Evolutionary conservation across 2,888 invertebrate species (phyloP).

Genomic region (Caenorhabditis imperialis): DNA sequence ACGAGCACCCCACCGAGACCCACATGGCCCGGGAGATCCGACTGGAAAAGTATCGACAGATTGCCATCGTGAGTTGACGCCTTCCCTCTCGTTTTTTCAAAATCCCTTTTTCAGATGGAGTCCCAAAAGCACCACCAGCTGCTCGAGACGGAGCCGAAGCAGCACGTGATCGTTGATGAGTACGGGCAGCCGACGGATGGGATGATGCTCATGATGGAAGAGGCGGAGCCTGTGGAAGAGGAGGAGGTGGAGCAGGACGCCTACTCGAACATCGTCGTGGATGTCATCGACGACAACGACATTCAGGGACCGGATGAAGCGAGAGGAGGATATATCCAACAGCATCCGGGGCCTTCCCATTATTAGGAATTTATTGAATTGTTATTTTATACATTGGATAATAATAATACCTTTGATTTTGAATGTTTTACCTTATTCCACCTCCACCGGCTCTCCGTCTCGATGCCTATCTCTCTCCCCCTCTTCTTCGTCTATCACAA

Average conservation of each 20-base stretch:
- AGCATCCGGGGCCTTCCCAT: slow-evolving; percentile 7
- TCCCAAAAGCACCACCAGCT: background rate
- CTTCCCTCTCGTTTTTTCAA: background rate
- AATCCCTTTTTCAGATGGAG: background rate
- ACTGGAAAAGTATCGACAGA: slow-evolving; percentile 6
- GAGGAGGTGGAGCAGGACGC: slow-evolving; percentile 13
- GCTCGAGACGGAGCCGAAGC: background rate
- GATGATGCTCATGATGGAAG: slow-evolving; percentile 19
- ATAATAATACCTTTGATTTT: too few relatives aligned
- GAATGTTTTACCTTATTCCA: too few relatives aligned
- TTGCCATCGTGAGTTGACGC: background rate
- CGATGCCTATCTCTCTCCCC: too few relatives aligned
- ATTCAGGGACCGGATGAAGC: background rate
- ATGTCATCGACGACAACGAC: slow-evolving; percentile 21
- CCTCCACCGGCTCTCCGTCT: too few relatives aligned
- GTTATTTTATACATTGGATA: too few relatives aligned
- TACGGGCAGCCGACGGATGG: slow-evolving; percentile 6
- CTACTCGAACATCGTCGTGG: slow-evolving; percentile 7
- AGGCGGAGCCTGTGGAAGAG: background rate
- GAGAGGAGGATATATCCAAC: slow-evolving; percentile 6
- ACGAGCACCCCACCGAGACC: slow-evolving; percentile 53
- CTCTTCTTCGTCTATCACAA: too few relatives aligned
- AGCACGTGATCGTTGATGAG: background rate
- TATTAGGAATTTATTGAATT: background rate
- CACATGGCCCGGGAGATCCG: slow-evolving; percentile 15